phyloP scores from a whole-genome alignment of 1,140 invertebrate species.

The Dendrolimus punctatus region DNA sequence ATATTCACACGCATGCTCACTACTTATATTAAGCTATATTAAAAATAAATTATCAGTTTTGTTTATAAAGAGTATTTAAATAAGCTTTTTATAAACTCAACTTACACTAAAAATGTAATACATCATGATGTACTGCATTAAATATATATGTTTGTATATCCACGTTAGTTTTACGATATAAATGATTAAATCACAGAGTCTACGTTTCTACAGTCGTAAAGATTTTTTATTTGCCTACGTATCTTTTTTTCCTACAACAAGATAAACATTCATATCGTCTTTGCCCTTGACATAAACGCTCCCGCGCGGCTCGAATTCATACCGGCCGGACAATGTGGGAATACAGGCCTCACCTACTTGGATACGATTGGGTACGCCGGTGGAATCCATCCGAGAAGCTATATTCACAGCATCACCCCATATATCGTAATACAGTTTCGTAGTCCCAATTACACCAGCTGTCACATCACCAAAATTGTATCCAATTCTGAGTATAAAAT shows the following conservation, averaged over 20 bases:
- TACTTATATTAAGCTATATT: constrained; percentile 18
- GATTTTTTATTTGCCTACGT: constrained; percentile 32
- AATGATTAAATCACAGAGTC: constrained; percentile 70
- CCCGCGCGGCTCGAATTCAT: constrained; percentile 87
- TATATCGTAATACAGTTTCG: constrained; percentile 97
- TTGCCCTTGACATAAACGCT: constrained; percentile 96
- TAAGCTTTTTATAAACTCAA: constrained; percentile 13
- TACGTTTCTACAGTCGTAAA: constrained; percentile 44
- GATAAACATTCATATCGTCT: constrained; percentile 92
- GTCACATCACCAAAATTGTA: constrained; percentile 92
- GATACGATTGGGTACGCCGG: constrained; percentile 87
- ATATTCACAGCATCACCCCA: constrained; percentile 99
- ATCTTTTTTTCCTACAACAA: constrained; percentile 75
- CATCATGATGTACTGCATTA: constrained; percentile 18
- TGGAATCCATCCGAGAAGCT: constrained; percentile 96
- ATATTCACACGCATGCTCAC: constrained; percentile 15
- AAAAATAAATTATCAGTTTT: constrained; percentile 25
- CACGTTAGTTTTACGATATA: constrained; percentile 44
- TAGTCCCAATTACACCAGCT: constrained; percentile 96
- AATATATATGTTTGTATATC: constrained; percentile 8
- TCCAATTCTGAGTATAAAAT: constrained; percentile 91
- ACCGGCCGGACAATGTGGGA: constrained; percentile 76
- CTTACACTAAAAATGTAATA: too few relatives aligned
- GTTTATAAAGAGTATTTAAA: constrained; percentile 29
- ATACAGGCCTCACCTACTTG: constrained; percentile 88